These are phyloP conservation scores for Agapetus fuscipes DNA, from an alignment of 2,888 invertebrate species.

Conservation along the genomic window DNA sequence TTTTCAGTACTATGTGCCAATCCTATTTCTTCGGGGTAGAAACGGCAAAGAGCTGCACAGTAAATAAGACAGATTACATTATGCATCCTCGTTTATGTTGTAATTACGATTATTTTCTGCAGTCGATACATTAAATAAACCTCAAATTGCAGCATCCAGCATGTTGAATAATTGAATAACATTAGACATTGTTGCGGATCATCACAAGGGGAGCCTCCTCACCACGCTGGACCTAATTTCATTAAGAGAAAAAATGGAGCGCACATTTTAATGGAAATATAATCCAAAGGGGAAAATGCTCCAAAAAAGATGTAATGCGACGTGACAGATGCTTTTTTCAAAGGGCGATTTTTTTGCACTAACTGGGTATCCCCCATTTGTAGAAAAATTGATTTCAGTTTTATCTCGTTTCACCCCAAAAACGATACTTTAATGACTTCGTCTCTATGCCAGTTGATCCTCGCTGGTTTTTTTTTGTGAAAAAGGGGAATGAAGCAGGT, in stretches of 20 bases:
- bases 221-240: slow-evolving; percentile 14
- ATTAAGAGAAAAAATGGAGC: slow-evolving; percentile 13
- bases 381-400: slow-evolving; percentile 7
- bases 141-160: too few relatives aligned
- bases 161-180: too few relatives aligned
- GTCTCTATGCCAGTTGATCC: slow-evolving; percentile 8
- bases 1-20: too few relatives aligned
- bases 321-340: slow-evolving; percentile 16
- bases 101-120: too few relatives aligned
- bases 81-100: too few relatives aligned
- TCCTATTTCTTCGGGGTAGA: too few relatives aligned
- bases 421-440: slow-evolving; percentile 19
- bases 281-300: slow-evolving; percentile 9
- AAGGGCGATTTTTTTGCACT: slow-evolving; percentile 9
- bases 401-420: slow-evolving; percentile 15
- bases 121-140: too few relatives aligned
- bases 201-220: neutral
- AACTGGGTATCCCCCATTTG: neutral
- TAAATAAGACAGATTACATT: too few relatives aligned
- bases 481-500: slow-evolving; percentile 10
- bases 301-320: slow-evolving; percentile 13
- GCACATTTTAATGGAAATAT: slow-evolving; percentile 3
- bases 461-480: slow-evolving; percentile 4
- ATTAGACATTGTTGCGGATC: neutral
- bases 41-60: too few relatives aligned